Evolutionary conservation across 1,140 invertebrate species (phyloP), one percentile per base, ranked within the genome.

Genomic region (Drosophila sechellia): DNA sequence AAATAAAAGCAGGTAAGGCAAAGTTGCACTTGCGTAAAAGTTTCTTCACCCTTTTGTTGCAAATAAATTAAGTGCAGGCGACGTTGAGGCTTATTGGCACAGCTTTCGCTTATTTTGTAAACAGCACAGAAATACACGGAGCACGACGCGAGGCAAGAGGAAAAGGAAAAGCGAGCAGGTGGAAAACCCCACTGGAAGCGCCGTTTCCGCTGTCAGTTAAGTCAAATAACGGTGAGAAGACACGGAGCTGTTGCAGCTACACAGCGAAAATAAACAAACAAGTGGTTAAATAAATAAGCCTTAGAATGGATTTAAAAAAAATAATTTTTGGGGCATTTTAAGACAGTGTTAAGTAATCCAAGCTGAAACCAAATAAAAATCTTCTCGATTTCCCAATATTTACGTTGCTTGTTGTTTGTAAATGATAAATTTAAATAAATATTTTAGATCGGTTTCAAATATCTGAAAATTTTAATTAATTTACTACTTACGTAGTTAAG

Each of bases 31-130:
- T 79, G 83, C 75, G 75, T 72, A 79, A 87, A 83, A 87, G 75
- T 86, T 86, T 83, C 71, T 49, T 66, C 46, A 59, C 55, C 75
- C 76, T 72, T 87, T 86, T 86, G 83, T 87, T 79, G 84, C 65
- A 86, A 86, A 86, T 86, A 83, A 86, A 86, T 87, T 87, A 83
- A 86, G 83, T 79, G 83, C 83, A 87, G 83, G 83, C 81, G 77
- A 81, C 77, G 77, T 81, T 85, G 81, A 81, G 81, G 81, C 77
- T 85, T 85, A 85, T 85, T 85, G 81, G 81, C 84, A 77, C 65
- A 66, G 84, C 79, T 77, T 79, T 81, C 83, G 79, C 70, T 79
- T 87, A 83, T 86, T 87, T 86, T 86, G 79, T 87, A 83, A 86
- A 86, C 83, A 86, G 81, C 61, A 42, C 17, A 49, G 35, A 59